Evolutionary conservation across 2,888 invertebrate species (phyloP), one percentile per base, ranked within the genome.

Genomic region (Leucophenga maculata): DNA sequence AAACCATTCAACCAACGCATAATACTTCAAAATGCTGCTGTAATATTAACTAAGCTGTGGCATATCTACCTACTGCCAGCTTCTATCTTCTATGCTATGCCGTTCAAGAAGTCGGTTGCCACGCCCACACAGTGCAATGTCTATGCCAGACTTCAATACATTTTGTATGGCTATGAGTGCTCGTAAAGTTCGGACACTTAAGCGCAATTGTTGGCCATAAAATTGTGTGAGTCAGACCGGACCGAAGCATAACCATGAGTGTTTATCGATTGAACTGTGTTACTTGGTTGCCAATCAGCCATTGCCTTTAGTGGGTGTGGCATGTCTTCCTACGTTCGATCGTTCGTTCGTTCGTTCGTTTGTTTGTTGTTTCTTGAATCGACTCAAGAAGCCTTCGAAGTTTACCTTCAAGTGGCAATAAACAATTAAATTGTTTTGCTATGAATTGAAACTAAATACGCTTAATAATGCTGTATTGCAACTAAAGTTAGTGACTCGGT

Each of bases 121-220:
- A 9, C 13, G 31, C 26, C 31, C 39, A 3, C 39, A 39, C 39
- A 39, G 8, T 11, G 39, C 39, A 39, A 39, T 39, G 39, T 39
- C 39, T 39, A 11, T 39, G 39, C 39, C 39, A 39, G 39, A 39
- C 39, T 39, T 9, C 39, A 39, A 11, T 11, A 39, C 26, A 57
- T 57, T 57, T 57, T 22, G 57, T 26, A 57, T 57, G 57, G 18
- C 20, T 67, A 20, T 62, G 62, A 57, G 55, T 44, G 79, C 79
- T 80, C 83, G 79, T 80, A 80, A 80, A 83, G 79, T 83, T 80
- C 74, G 75, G 74, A 74, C 79, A 82, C 83, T 80, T 82, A 81
- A 79, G 78, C 76, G 78, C 83, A 80, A 82, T 80, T 82, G 83
- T 76, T 76, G 78, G 75, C 74, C 83, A 82, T 80, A 80, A 82